Evolutionary conservation across 2,888 invertebrate genomes (phyloP).

Genomic region (Scaptomyza parva): DNA sequence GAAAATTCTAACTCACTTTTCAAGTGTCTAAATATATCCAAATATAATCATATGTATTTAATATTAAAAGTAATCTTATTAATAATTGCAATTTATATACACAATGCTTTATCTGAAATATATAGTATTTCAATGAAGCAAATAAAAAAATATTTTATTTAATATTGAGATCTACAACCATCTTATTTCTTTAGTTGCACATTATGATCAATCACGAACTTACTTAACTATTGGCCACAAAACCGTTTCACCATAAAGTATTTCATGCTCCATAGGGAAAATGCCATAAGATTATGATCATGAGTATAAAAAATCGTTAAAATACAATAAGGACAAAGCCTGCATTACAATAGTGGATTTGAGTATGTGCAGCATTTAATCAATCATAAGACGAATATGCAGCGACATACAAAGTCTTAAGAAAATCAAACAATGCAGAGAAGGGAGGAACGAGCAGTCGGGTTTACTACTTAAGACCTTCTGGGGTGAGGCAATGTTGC

Average conservation of each 20-base stretch:
- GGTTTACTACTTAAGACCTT: conserved; percentile 1
- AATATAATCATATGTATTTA: too few species aligned
- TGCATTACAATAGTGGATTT: neutral
- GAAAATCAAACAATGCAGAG: conserved; percentile 65
- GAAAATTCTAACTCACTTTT: too few species aligned
- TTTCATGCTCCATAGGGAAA: conserved; percentile 52
- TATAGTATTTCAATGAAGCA: too few species aligned
- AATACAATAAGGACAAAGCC: conserved; percentile 54
- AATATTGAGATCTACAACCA: neutral
- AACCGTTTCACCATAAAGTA: conserved; percentile 40
- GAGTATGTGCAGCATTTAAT: conserved; percentile 53
- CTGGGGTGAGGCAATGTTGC: conserved; percentile 66
- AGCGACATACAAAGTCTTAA: conserved; percentile 65
- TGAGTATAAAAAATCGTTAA: conserved; percentile 48
- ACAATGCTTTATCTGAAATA: too few species aligned
- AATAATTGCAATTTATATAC: too few species aligned
- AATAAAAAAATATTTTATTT: neutral
- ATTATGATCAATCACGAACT: conserved; percentile 48
- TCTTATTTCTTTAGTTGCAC: neutral
- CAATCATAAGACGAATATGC: conserved; percentile 63
- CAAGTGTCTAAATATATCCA: too few species aligned
- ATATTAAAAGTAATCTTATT: too few species aligned
- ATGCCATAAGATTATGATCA: conserved; percentile 75
- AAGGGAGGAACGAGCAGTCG: conserved; percentile 33
- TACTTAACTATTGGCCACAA: conserved; percentile 19